Conservation (phyloP, 2,888 invertebrate genomes). For the Enoplolaimus lenunculus region DNA sequence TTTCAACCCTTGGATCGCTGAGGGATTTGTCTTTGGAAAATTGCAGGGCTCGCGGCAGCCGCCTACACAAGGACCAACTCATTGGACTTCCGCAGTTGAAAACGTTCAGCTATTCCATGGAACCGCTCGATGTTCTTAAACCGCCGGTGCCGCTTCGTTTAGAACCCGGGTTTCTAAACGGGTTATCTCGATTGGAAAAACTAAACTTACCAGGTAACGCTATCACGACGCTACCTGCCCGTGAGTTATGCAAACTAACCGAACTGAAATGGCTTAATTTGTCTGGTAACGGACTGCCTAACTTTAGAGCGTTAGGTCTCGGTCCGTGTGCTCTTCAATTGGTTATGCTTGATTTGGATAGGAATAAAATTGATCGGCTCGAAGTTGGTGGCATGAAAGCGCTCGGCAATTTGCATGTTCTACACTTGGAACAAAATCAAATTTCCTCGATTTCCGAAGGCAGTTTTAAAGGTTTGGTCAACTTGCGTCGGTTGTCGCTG, state of each 20-base stretch:
- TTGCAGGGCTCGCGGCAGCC: conserved; percentile 4
- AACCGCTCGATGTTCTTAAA: background rate
- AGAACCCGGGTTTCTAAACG: conserved; percentile 9
- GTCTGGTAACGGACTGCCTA: conserved; percentile 14
- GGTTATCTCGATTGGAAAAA: conserved; percentile 14
- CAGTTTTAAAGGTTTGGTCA: background rate
- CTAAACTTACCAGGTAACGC: conserved; percentile 15
- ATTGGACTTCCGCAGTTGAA: conserved; percentile 19
- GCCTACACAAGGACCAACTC: conserved; percentile 20
- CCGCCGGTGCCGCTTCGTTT: background rate
- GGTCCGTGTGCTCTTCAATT: conserved; percentile 11
- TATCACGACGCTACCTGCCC: conserved; percentile 14
- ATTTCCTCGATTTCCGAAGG: background rate
- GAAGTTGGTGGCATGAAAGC: background rate
- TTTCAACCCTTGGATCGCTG: background rate
- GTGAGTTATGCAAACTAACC: conserved; percentile 19
- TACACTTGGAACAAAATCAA: conserved; percentile 57
- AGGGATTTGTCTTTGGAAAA: conserved; percentile 18
- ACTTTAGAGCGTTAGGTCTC: conserved; percentile 15
- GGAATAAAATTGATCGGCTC: conserved; percentile 9
- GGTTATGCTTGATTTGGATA: conserved; percentile 20
- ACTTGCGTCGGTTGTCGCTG: conserved; percentile 10
- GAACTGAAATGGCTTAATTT: conserved; percentile 23
- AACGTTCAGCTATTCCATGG: conserved; percentile 10
- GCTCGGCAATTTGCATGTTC: conserved; percentile 44